Base-by-base conservation (phyloP, 2,797 vertebrate genomes). In the Taeniopygia guttata region DNA sequence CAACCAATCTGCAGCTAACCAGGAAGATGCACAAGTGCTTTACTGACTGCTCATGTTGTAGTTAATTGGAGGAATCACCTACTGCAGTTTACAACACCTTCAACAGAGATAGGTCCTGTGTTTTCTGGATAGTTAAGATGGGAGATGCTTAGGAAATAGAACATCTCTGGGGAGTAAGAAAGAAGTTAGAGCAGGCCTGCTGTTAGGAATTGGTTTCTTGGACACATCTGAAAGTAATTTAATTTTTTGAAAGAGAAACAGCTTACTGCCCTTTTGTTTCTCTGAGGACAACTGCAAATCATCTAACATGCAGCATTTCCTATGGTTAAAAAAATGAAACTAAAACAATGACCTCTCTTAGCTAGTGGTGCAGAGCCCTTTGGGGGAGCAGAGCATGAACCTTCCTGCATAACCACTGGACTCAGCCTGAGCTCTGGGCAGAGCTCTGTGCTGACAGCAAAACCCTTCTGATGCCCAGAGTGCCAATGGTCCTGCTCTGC, bases 211-310 rank as follows among this genome's bases (percentile, higher is more conserved):
- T 95, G 91, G 52, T 79, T 89, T 85, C 90, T 87, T 81, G 74
- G 63, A 82, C 86, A 90, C 94, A 96, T 91, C 74, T 80, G 94
- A 90, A 95, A 96, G 83, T 52, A 56, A 93, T 97, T 97, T 88
- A 76, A 76, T 38, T 88, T 91, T 87, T 8, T 76, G 91, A 84
- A 93, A 88, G 73, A 64, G 42, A 90, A 70, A 68, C 54, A 85
- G 87, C 89, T 88, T 56, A 68, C 59, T 95, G 95, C 74, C 80
- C 93, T 94, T 97, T 96, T 94, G 94, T 96, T 97, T 79, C 74
- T 94, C 78, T 63, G 73, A 84, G 93, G 77, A 87, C 87, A 76
- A 94, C 89, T 84, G 88, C 83, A 95, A 96, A 93, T 87, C 83
- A 93, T 93, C 49, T 52, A 86, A 40, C 74, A 82, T 0, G 9